phyloP scores from a whole-genome alignment of 92 coral and sea anemone species.

The Actinostola sp. region DNA sequence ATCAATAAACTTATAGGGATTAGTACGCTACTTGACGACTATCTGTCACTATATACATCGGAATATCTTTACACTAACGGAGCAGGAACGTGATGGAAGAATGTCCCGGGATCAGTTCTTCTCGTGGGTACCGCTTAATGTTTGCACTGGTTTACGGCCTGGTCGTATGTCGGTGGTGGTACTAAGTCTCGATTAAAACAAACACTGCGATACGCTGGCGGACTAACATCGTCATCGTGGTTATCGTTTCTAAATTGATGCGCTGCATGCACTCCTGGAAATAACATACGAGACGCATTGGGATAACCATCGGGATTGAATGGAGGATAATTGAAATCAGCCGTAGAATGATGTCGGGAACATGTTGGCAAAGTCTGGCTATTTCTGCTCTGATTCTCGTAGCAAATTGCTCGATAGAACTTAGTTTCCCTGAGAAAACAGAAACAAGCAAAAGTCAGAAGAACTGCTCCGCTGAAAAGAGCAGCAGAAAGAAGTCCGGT shows the following conservation, averaged over 20 bases:
- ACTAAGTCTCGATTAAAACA: constrained; percentile 61
- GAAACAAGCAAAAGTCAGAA: constrained; percentile 60
- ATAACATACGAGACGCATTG: constrained; percentile 23
- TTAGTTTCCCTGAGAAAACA: constrained; percentile 64
- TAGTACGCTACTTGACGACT: no score
- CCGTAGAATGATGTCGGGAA: no score
- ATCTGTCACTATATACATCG: no score
- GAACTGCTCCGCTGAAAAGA: constrained; percentile 61
- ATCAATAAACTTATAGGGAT: no score
- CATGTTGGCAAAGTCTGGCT: neutral
- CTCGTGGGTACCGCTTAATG: no score
- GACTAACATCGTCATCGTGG: constrained; percentile 28
- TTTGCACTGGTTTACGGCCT: constrained; percentile 39
- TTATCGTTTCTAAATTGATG: constrained; percentile 28
- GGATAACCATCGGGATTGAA: no score
- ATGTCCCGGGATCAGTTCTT: no score
- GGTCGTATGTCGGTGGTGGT: constrained; percentile 75
- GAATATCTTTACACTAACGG: no score
- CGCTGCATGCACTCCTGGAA: constrained; percentile 34
- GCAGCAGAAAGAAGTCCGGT: constrained; percentile 79
- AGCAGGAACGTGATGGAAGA: no score
- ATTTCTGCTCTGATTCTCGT: neutral
- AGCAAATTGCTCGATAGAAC: neutral
- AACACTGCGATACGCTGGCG: constrained; percentile 65
- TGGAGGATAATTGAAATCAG: no score